Evolutionary conservation across 64 coral and sea anemone species (phyloP), one percentile per base, ranked within the genome.

Genomic region (Stylophora pistillata): DNA sequence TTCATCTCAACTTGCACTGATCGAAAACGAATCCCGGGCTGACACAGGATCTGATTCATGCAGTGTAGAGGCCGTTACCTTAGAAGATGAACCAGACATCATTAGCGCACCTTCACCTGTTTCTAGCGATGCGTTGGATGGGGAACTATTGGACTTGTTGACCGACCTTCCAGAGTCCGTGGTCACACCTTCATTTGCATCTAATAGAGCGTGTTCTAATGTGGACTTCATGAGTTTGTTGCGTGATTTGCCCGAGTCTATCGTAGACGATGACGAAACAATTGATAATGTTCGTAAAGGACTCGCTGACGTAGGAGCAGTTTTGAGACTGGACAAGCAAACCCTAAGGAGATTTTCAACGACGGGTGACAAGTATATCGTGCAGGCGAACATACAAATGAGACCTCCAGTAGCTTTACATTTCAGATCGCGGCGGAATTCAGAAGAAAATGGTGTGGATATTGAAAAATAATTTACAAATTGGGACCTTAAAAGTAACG

Each of bases 241-340:
- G 30, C 59, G 81, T 21, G 90, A 92, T 33, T 72, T 92, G 21
- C 90, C 90, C 58, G 95, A 97, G 70, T 93, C 95, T 4, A 63
- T 97, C 56, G 95, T 97, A 6, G 95, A 97, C 66, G 95, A 97
- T 76, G 95, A 97, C 3, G 95, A 93, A 31, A 97, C 95, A 0
- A 75, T 93, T 63, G 87, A 90, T 65, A 90, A 93, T 72, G 81
- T 97, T 41, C 87, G 95, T 60, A 72, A 93, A 15, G 80, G 89
- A 72, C 91, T 97, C 17, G 90, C 91, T 25, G 86, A 97, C 62
- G 76, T 93, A 61, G 95, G 95, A 13, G 82, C 91, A 4, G 90
- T 97, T 30, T 34, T 97, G 15, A 74, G 95, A 53, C 72, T 97
- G 14, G 89, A 91, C n/a, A 93, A 93, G 32, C 91, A 76, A 53